These are phyloP conservation scores for Diachasmimorpha longicaudata DNA, from an alignment of 1,140 invertebrate species.

Conservation along the genomic window DNA sequence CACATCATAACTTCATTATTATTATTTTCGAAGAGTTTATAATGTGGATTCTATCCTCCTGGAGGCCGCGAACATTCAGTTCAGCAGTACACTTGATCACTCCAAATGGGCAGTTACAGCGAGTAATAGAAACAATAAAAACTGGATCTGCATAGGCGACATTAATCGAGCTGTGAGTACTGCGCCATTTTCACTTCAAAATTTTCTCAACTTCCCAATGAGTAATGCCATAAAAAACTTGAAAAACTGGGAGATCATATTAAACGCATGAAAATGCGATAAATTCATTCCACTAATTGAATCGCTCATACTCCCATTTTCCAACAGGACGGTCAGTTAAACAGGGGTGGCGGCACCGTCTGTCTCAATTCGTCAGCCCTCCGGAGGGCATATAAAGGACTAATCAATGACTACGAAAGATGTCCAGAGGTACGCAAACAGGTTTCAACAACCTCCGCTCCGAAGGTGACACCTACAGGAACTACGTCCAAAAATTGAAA, in stretches of 20 bases:
- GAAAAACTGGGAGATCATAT: not conserved
- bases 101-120: slow-evolving; percentile 88
- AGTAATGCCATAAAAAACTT: not conserved
- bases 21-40: slow-evolving; percentile 65
- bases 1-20: too few relatives aligned
- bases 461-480: too few relatives aligned
- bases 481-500: too few relatives aligned
- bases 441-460: too few relatives aligned
- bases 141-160: slow-evolving; percentile 89
- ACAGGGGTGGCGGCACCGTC: slow-evolving; percentile 82
- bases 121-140: slow-evolving; percentile 59
- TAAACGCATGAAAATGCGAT: not conserved
- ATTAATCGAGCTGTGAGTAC: slow-evolving; percentile 85
- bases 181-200: not conserved
- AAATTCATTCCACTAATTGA: not conserved
- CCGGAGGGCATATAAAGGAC: slow-evolving; percentile 63
- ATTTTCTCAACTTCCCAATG: not conserved
- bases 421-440: too few relatives aligned
- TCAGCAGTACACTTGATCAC: slow-evolving; percentile 82
- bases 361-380: slow-evolving; percentile 68
- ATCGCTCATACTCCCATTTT: slow-evolving; percentile 40
- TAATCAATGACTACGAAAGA: slow-evolving; percentile 57
- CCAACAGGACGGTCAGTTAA: slow-evolving; percentile 72
- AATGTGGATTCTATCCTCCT: slow-evolving; percentile 72
- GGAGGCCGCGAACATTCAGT: slow-evolving; percentile 65